Evolutionary conservation across 2,113 vertebrate genomes (phyloP).

Genomic region (Copsychus sechellarum): DNA sequence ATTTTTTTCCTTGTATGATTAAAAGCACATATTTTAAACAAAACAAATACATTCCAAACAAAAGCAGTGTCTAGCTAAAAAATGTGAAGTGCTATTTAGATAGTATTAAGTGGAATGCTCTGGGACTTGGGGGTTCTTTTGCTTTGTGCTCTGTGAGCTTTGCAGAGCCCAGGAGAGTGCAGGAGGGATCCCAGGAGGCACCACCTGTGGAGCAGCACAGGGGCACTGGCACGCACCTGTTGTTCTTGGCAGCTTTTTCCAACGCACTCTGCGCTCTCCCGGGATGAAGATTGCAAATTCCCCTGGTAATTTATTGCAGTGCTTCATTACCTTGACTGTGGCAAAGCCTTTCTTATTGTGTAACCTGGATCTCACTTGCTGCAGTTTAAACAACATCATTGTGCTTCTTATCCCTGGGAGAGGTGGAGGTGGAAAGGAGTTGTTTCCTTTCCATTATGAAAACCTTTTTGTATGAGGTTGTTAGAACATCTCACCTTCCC

Average conservation of each 20-base stretch:
- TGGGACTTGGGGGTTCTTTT: not conserved
- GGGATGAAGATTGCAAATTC: not conserved
- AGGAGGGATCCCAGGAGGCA: not conserved
- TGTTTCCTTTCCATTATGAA: not conserved
- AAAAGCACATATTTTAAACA: not conserved
- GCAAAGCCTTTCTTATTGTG: not conserved
- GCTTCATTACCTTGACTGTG: not conserved
- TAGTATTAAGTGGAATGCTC: not conserved
- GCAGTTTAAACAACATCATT: not conserved
- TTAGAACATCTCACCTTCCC: not conserved
- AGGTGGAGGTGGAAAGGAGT: not conserved
- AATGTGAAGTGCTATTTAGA: not conserved
- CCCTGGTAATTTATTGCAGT: not conserved
- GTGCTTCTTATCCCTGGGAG: not conserved
- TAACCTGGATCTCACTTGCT: not conserved
- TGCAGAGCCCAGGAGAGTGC: not conserved
- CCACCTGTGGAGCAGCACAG: not conserved
- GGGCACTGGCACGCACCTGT: accelerated
- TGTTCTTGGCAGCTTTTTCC: not conserved
- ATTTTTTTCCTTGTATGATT: not conserved
- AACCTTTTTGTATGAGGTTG: not conserved
- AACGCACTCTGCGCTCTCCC: not conserved
- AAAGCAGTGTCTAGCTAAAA: not conserved
- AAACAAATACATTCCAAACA: not conserved
- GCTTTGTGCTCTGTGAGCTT: not conserved